Percentiles rank a stretch among this genome's conserved stretches.
Evolutionary conservation across 2,888 invertebrate species (phyloP).

Genomic region (Helicoverpa assulta): DNA sequence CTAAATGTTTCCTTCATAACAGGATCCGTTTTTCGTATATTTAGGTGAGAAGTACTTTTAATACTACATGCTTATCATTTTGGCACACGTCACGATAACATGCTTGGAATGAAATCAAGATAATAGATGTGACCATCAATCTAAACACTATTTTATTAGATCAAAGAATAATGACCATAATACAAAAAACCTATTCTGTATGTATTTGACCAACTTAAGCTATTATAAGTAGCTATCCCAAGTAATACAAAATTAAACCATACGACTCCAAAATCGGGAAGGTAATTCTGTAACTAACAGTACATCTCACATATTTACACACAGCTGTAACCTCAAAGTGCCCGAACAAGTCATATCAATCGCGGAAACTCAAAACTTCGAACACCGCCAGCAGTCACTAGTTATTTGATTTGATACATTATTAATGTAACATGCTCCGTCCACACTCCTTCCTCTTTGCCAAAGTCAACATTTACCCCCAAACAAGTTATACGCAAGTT

Average conservation of each 20-base stretch:
- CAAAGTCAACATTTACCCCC: slow-evolving; percentile 51
- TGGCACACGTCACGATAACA: not conserved
- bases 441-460: slow-evolving; percentile 30
- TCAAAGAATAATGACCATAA: too few species aligned
- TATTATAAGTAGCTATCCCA: not conserved
- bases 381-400: slow-evolving; percentile 47
- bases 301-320: not conserved
- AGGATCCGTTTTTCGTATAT: slow-evolving; percentile 8
- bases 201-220: not conserved
- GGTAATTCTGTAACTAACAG: not conserved
- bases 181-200: not conserved
- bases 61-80: slow-evolving; percentile 4
- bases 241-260: not conserved
- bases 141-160: too few species aligned
- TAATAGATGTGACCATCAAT: too few species aligned
- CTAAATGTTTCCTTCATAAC: slow-evolving; percentile 17
- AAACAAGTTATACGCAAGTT: slow-evolving; percentile 58
- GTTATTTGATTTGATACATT: slow-evolving; percentile 65
- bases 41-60: not conserved
- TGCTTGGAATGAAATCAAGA: too few species aligned
- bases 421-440: slow-evolving; percentile 56
- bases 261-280: not conserved
- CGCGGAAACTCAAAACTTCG: slow-evolving; percentile 52
- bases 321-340: slow-evolving; percentile 34
- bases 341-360: slow-evolving; percentile 60